Percentiles rank a stretch among this genome's conserved stretches.
phyloP scores from a whole-genome alignment of 2,113 vertebrate species.

The Oenanthe melanoleuca region DNA sequence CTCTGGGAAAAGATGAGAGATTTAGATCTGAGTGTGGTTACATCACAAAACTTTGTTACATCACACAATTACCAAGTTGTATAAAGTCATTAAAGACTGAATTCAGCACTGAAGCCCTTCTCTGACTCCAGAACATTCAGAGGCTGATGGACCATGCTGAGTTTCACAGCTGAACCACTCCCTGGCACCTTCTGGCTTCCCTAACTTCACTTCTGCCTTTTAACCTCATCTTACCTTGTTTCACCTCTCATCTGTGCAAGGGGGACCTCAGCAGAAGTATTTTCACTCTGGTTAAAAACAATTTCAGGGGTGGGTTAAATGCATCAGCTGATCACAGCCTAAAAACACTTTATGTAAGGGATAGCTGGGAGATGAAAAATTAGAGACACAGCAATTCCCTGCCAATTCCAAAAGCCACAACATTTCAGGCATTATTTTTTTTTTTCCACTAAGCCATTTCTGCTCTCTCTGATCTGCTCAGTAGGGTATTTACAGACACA shows the following conservation, averaged over 20 bases:
- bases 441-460: not conserved
- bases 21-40: not conserved
- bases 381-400: not conserved
- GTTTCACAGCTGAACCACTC: not conserved
- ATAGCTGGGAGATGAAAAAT: not conserved
- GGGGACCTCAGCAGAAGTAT: not conserved
- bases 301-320: not conserved
- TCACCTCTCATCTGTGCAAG: not conserved
- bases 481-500: not conserved
- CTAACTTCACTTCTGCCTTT: not conserved
- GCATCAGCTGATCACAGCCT: not conserved
- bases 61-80: not conserved
- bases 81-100: not conserved
- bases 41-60: not conserved
- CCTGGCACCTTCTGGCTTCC: not conserved
- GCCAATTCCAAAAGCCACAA: not conserved
- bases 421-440: not conserved
- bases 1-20: not conserved
- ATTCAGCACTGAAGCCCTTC: not conserved
- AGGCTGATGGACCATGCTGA: not conserved
- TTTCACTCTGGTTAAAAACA: not conserved
- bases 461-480: not conserved
- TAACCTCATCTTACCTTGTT: not conserved
- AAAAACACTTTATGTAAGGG: rapidly evolving
- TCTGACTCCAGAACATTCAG: not conserved